Conservation (phyloP, 1,140 invertebrate genomes). For the Drosophila nebulosa region DNA sequence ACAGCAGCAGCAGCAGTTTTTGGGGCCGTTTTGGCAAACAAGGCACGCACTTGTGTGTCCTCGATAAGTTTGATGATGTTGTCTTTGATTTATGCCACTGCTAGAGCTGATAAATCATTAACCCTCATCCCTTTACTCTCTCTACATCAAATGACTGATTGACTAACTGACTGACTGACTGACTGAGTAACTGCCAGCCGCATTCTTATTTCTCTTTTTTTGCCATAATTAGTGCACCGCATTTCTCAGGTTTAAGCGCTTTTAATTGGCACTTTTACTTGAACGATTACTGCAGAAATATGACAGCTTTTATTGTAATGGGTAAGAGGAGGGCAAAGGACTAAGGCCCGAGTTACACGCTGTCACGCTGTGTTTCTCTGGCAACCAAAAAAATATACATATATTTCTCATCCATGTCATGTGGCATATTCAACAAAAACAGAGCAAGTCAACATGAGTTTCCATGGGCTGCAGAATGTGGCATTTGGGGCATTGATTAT, state of each 20-base stretch:
- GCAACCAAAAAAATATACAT: not conserved
- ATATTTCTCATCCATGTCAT: not conserved
- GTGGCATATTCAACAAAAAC: not conserved
- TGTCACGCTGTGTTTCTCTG: not conserved
- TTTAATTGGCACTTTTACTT: slow-evolving; percentile 75
- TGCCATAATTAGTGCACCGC: slow-evolving; percentile 56
- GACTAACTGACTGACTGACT: slow-evolving; percentile 41
- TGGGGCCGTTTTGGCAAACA: slow-evolving; percentile 45
- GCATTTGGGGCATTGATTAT: slow-evolving; percentile 7
- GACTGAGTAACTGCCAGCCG: slow-evolving; percentile 6
- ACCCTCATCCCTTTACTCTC: slow-evolving; percentile 12
- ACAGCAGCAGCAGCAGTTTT: not conserved
- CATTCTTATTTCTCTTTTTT: slow-evolving; percentile 35
- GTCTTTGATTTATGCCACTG: slow-evolving; percentile 62
- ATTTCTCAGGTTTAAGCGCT: slow-evolving; percentile 39
- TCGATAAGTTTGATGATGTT: slow-evolving; percentile 58
- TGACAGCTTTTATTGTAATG: slow-evolving; percentile 38
- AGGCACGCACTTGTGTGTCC: slow-evolving; percentile 74
- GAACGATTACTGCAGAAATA: slow-evolving; percentile 59
- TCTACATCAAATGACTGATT: slow-evolving; percentile 26
- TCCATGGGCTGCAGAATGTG: not conserved
- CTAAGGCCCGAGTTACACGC: not conserved
- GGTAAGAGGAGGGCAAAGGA: not conserved
- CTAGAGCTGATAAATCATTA: slow-evolving; percentile 59
- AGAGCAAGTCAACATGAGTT: not conserved